phyloP scores from a whole-genome alignment of 2,113 vertebrate genomes.

The Phrynosoma blainvillii region DNA sequence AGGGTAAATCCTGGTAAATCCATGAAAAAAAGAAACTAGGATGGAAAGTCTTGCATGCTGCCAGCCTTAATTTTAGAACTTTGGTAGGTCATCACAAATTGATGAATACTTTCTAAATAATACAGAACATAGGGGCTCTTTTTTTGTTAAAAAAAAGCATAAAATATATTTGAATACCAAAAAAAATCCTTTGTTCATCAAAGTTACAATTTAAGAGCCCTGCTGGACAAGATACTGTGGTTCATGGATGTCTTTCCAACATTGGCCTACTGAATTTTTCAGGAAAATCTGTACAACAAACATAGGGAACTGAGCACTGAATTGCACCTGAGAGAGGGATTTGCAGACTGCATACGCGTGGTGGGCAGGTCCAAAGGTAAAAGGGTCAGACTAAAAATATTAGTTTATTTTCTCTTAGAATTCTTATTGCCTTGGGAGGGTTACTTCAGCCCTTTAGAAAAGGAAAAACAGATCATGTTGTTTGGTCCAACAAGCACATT shows the following conservation, averaged over 20 bases:
- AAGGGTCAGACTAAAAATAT: not conserved
- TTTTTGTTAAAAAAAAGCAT: too few species aligned
- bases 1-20: not conserved
- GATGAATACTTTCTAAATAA: not conserved
- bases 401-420: not conserved
- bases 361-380: not conserved
- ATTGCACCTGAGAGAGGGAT: not conserved
- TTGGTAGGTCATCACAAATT: not conserved
- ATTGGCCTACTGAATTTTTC: not conserved
- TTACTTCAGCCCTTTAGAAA: not conserved
- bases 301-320: not conserved
- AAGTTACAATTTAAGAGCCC: not conserved
- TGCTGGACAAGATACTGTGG: not conserved
- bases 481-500: not conserved
- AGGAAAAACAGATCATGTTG: not conserved
- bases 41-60: not conserved
- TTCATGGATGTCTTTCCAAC: not conserved
- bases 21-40: not conserved
- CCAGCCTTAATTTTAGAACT: not conserved
- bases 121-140: not conserved
- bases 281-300: not conserved
- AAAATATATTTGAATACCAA: not conserved
- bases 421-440: not conserved
- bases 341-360: not conserved
- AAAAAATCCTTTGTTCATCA: not conserved